These are phyloP conservation scores for Drosophila pachea DNA, from an alignment of 1,140 invertebrate species.

Conservation along the genomic window DNA sequence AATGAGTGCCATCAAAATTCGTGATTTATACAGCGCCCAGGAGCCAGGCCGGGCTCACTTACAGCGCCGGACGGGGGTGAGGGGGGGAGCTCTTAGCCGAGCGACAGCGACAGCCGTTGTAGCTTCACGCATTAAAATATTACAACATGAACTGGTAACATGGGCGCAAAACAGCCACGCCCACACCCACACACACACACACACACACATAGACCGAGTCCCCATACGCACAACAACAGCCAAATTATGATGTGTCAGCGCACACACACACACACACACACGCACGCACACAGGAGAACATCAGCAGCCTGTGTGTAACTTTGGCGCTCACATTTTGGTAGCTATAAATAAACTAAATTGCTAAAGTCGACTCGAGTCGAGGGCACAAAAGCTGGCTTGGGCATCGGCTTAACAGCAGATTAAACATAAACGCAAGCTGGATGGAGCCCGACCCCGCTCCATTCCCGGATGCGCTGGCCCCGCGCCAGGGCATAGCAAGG, in stretches of 20 bases:
- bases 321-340: slow-evolving; percentile 64
- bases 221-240: slow-evolving; percentile 42
- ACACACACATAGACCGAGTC: no score
- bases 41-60: neutral
- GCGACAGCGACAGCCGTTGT: slow-evolving; percentile 74
- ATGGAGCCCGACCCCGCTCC: neutral
- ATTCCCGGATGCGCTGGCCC: no score
- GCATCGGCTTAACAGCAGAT: slow-evolving; percentile 65
- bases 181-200: neutral
- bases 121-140: slow-evolving; percentile 75
- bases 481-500: no score
- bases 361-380: slow-evolving; percentile 55
- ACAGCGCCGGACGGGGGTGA: slow-evolving; percentile 5
- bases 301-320: slow-evolving; percentile 46
- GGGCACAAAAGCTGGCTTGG: slow-evolving; percentile 34
- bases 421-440: slow-evolving; percentile 49
- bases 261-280: slow-evolving; percentile 11
- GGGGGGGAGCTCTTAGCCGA: slow-evolving; percentile 37
- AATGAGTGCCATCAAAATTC: slow-evolving; percentile 64
- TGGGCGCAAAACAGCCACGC: slow-evolving; percentile 56
- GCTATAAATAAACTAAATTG: slow-evolving; percentile 76
- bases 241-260: slow-evolving; percentile 75
- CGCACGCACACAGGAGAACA: slow-evolving; percentile 6
- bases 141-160: slow-evolving; percentile 75
- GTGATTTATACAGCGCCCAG: slow-evolving; percentile 52